Evolutionary conservation across 2,797 vertebrate genomes (phyloP).

Genomic region (Micropoecilia bifurca): DNA sequence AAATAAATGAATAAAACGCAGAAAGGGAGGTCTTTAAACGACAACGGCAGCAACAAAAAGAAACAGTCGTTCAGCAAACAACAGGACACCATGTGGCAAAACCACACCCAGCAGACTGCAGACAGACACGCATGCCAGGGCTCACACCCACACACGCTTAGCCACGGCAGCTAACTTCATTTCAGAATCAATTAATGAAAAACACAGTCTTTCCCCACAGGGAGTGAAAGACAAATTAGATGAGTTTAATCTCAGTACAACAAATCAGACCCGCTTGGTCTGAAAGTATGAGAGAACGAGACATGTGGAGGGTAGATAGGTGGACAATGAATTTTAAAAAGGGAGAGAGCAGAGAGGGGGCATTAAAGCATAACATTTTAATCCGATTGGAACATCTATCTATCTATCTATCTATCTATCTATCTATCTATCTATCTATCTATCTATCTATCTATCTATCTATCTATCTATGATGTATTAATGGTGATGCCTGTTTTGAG

Average conservation of each 20-base stretch:
- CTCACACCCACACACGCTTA: slow-evolving; percentile 19
- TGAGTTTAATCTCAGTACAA: slow-evolving; percentile 71
- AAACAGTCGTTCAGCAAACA: slow-evolving; percentile 11
- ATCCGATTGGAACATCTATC: slow-evolving; percentile 36
- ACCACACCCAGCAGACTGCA: slow-evolving; percentile 6
- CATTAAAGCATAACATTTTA: slow-evolving; percentile 43
- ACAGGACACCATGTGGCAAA: slow-evolving; percentile 10
- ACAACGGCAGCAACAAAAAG: not conserved
- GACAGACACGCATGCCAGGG: not conserved
- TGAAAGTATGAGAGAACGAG: slow-evolving; percentile 47
- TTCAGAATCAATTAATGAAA: slow-evolving; percentile 80
- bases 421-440: slow-evolving; percentile 33
- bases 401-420: slow-evolving; percentile 27
- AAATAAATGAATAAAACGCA: not conserved
- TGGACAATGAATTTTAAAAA: slow-evolving; percentile 59
- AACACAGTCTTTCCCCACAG: slow-evolving; percentile 60
- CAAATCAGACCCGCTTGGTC: slow-evolving; percentile 68
- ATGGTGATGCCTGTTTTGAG: slow-evolving; percentile 8
- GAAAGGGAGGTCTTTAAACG: slow-evolving; percentile 8
- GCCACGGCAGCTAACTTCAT: slow-evolving; percentile 59
- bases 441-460: slow-evolving; percentile 29
- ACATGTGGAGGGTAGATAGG: slow-evolving; percentile 36
- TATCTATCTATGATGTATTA: slow-evolving; percentile 21
- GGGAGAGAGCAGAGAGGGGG: not conserved
- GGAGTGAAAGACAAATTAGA: slow-evolving; percentile 73